Evolutionary conservation across 2,888 invertebrate species (phyloP).

Genomic region (Cataglyphis altisquamis): DNA sequence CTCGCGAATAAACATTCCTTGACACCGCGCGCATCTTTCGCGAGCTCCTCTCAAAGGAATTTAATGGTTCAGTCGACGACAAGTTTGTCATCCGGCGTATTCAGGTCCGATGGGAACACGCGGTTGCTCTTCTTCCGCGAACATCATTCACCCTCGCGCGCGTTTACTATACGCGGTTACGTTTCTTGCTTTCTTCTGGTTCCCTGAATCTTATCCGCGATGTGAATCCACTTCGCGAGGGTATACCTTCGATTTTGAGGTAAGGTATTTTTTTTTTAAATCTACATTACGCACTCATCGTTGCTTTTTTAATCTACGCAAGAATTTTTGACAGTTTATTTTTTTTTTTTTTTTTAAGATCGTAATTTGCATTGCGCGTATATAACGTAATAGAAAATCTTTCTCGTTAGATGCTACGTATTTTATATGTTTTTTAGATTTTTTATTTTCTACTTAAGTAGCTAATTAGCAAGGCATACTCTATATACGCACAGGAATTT

Average conservation of each 20-base stretch:
- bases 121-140: constrained; percentile 55
- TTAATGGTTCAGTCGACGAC: constrained; percentile 64
- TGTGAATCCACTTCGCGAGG: constrained; percentile 44
- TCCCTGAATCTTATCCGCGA: constrained; percentile 42
- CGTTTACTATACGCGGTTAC: constrained; percentile 26
- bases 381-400: neutral
- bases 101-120: constrained; percentile 57
- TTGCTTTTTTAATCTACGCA: constrained; percentile 26
- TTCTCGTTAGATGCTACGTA: neutral
- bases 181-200: constrained; percentile 34
- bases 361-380: neutral
- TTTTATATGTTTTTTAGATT: neutral
- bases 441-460: constrained; percentile 3
- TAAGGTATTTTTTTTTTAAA: neutral
- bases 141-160: constrained; percentile 30
- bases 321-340: neutral
- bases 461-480: neutral
- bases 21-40: constrained; percentile 49
- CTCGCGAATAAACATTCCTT: constrained; percentile 55
- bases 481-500: no score
- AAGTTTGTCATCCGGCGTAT: constrained; percentile 63
- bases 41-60: constrained; percentile 61
- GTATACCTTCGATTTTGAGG: constrained; percentile 22
- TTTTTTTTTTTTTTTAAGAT: neutral
- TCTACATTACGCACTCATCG: neutral